These are phyloP conservation scores for Cheilosia soror DNA, from an alignment of 2,888 invertebrate species.

Conservation along the genomic window DNA sequence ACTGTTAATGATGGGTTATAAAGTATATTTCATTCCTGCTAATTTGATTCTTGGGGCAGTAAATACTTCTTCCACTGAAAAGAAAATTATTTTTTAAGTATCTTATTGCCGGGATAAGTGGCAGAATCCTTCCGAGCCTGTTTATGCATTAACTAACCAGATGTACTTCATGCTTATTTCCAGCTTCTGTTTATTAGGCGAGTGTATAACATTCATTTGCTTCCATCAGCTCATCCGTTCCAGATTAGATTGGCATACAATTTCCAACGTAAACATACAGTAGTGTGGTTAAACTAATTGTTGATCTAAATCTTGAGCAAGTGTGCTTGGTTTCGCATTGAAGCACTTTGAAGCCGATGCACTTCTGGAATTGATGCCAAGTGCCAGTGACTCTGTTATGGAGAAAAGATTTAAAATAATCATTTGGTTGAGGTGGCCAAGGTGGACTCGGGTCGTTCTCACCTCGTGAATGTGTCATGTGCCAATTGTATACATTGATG, in stretches of 20 bases:
- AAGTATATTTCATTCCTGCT: slow-evolving; percentile 48
- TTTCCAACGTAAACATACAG: slow-evolving; percentile 56
- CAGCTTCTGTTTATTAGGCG: slow-evolving; percentile 60
- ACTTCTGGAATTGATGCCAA: slow-evolving; percentile 39
- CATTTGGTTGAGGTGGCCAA: slow-evolving; percentile 27
- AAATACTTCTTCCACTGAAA: slow-evolving; percentile 35
- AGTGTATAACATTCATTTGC: slow-evolving; percentile 51
- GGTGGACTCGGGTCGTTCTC: slow-evolving; percentile 56
- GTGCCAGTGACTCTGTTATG: slow-evolving; percentile 13
- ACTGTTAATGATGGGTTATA: slow-evolving; percentile 61
- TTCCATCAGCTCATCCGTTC: slow-evolving; percentile 67
- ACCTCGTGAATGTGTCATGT: slow-evolving; percentile 58
- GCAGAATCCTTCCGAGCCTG: slow-evolving; percentile 30
- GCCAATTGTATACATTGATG: slow-evolving; percentile 54
- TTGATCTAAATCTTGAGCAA: slow-evolving; percentile 64
- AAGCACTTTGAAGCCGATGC: slow-evolving; percentile 5
- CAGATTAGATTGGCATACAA: slow-evolving; percentile 53
- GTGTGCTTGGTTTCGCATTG: slow-evolving; percentile 33
- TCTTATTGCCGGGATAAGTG: slow-evolving; percentile 21
- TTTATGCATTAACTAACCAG: slow-evolving; percentile 42
- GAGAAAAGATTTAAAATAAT: slow-evolving; percentile 40
- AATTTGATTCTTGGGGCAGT: slow-evolving; percentile 38
- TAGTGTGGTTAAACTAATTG: slow-evolving; percentile 65
- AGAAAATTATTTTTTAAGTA: slow-evolving; percentile 42
- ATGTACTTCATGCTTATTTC: slow-evolving; percentile 54